phyloP scores from a whole-genome alignment of 2,888 invertebrate species.

The Chalcis sispes region DNA sequence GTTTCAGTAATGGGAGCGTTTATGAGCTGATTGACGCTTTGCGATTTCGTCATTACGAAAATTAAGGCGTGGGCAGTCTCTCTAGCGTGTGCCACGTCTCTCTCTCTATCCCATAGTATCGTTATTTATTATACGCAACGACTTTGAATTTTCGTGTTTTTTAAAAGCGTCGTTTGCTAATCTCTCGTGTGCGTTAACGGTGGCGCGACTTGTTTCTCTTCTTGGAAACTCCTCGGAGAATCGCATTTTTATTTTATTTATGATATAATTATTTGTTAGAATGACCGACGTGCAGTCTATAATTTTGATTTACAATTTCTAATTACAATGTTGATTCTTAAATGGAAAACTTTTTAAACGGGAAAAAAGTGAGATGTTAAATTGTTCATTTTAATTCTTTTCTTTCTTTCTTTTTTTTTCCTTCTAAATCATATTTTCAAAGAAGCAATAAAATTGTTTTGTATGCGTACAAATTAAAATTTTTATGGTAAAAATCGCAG shows the following conservation, averaged over 20 bases:
- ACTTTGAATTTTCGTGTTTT: background rate
- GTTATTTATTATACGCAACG: background rate
- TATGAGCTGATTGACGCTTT: constrained; percentile 42
- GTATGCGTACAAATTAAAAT: background rate
- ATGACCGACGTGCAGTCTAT: background rate
- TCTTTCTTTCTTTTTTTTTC: too few relatives aligned
- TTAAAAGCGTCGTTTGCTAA: too few relatives aligned
- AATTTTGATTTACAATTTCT: too few relatives aligned
- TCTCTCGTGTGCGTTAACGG: too few relatives aligned
- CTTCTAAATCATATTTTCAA: too few relatives aligned
- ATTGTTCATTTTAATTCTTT: background rate
- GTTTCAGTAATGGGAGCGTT: constrained; percentile 43
- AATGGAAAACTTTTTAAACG: background rate
- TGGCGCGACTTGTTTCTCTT: too few relatives aligned
- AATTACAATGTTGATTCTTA: constrained; percentile 16
- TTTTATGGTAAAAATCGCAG: background rate
- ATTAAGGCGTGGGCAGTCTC: constrained; percentile 38
- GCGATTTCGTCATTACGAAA: constrained; percentile 49
- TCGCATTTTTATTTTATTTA: constrained; percentile 5
- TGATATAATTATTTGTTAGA: constrained; percentile 15
- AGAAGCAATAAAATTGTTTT: too few relatives aligned
- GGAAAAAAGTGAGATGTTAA: background rate
- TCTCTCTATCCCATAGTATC: background rate
- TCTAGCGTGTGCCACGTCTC: background rate
- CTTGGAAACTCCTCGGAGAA: constrained; percentile 1